These are phyloP conservation scores for Drosophila affinis DNA, from an alignment of 2,888 invertebrate genomes.

Conservation along the genomic window DNA sequence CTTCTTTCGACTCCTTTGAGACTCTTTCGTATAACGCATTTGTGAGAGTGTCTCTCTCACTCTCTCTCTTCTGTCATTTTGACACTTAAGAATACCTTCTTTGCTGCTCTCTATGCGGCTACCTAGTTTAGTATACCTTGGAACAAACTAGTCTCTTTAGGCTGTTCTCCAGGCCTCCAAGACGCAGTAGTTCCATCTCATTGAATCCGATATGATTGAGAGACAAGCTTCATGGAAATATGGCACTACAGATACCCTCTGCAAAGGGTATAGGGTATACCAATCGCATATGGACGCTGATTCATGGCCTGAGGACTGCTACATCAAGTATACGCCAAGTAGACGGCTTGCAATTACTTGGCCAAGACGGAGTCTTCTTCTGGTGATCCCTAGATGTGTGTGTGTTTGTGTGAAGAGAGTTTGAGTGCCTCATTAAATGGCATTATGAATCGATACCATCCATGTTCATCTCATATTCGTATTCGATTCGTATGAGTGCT, in stretches of 20 bases:
- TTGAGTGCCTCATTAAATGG: conserved; percentile 5
- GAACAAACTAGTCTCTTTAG: neutral
- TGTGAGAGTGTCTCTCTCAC: no score
- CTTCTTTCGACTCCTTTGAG: no score
- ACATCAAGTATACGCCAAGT: conserved; percentile 43
- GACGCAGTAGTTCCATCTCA: no score
- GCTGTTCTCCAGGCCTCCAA: no score
- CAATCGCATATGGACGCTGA: conserved; percentile 1
- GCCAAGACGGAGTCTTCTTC: conserved; percentile 6
- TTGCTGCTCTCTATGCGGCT: no score
- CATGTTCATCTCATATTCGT: neutral
- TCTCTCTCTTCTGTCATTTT: no score
- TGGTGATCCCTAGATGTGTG: neutral
- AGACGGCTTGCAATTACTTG: neutral
- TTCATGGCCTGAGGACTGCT: conserved; percentile 2
- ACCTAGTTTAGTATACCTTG: no score
- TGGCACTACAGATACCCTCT: neutral
- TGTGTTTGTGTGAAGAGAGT: neutral
- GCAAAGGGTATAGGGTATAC: neutral
- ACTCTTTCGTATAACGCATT: no score
- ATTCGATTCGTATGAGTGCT: neutral
- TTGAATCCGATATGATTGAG: no score
- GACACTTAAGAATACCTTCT: no score
- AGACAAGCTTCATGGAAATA: no score
- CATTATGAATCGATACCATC: neutral